phyloP scores from a whole-genome alignment of 1,140 invertebrate species.

The Sweltsa coloradensis region DNA sequence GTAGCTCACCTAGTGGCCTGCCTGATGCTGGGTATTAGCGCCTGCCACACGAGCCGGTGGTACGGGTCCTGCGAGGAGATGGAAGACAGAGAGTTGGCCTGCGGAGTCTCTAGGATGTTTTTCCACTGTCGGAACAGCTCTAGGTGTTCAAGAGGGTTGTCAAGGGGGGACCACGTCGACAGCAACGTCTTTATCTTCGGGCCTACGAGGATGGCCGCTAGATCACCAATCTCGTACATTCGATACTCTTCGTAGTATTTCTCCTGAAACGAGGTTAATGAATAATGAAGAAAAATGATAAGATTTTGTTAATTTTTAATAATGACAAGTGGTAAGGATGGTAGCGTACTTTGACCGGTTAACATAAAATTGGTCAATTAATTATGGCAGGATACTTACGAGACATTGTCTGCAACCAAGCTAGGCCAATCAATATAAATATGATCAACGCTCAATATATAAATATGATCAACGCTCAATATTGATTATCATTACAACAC shows the following conservation, averaged over 20 bases:
- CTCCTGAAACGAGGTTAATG: constrained; percentile 28
- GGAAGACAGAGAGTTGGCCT: constrained; percentile 27
- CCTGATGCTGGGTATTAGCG: constrained; percentile 74
- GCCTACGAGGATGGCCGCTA: constrained; percentile 50
- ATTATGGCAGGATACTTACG: too few relatives aligned
- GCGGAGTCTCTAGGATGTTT: constrained; percentile 40
- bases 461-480: too few relatives aligned
- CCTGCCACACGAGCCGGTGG: constrained; percentile 74
- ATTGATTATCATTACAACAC: too few relatives aligned
- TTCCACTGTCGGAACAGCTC: constrained; percentile 63
- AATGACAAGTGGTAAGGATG: background rate
- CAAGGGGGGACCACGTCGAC: constrained; percentile 59
- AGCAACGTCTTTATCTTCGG: constrained; percentile 56
- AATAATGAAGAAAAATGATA: too few relatives aligned
- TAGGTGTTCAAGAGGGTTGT: constrained; percentile 43
- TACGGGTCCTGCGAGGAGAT: constrained; percentile 56
- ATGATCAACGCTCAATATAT: too few relatives aligned
- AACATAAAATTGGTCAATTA: too few relatives aligned
- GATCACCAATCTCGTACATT: constrained; percentile 46
- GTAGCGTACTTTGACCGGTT: too few relatives aligned
- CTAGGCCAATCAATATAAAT: too few relatives aligned
- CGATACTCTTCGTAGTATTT: constrained; percentile 47
- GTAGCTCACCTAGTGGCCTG: too few relatives aligned
- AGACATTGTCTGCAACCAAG: too few relatives aligned
- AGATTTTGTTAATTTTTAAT: too few relatives aligned